Evolutionary conservation across 1,140 invertebrate genomes (phyloP).

Genomic region (Chrysomallon squamiferum): DNA sequence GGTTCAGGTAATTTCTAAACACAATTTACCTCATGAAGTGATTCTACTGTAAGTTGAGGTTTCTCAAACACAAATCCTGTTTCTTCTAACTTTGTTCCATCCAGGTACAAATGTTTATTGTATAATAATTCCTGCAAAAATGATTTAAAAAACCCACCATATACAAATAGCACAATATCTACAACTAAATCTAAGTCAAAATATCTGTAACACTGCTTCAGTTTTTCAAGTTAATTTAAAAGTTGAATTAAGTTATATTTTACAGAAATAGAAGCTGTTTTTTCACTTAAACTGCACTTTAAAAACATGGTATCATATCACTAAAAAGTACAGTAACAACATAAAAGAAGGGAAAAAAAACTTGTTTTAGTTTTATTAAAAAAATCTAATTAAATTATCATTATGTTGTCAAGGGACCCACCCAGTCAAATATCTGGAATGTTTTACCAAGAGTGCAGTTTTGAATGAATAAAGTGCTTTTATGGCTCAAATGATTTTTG

Average conservation of each 20-base stretch:
- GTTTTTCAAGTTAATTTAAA: not conserved
- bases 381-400: too few species aligned
- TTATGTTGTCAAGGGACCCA: too few species aligned
- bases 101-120: conserved; percentile 80
- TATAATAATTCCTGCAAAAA: conserved; percentile 73
- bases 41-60: conserved; percentile 47
- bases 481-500: too few species aligned
- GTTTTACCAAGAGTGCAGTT: too few species aligned
- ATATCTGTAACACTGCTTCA: not conserved
- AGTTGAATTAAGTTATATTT: not conserved
- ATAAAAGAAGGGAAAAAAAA: not conserved
- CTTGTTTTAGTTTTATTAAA: too few species aligned
- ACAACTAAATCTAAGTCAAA: not conserved
- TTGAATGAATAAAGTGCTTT: too few species aligned
- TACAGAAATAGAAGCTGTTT: not conserved
- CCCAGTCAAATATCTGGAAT: too few species aligned
- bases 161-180: not conserved
- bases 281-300: not conserved
- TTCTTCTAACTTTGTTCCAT: conserved; percentile 72
- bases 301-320: not conserved
- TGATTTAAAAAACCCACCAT: conserved; percentile 6
- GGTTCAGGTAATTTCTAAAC: too few species aligned
- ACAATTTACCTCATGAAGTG: conserved; percentile 51
- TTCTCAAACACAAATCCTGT: conserved; percentile 58
- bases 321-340: not conserved